Conservation (phyloP, 2,888 invertebrate species). For the Notocelia uddmanniana region DNA sequence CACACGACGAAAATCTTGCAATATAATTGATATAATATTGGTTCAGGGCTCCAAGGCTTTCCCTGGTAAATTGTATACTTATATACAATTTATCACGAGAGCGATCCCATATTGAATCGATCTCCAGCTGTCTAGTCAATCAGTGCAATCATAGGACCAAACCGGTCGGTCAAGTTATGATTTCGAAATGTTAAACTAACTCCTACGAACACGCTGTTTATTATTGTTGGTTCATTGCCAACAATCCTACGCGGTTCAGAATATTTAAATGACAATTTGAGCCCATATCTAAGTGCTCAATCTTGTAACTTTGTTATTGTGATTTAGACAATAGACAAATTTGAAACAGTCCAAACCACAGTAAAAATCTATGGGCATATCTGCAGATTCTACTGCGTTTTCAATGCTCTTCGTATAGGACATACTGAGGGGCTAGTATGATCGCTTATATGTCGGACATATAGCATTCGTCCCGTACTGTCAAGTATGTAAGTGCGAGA, state of each 20-base stretch:
- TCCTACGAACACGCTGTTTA: conserved; percentile 21
- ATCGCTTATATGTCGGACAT: too few relatives aligned
- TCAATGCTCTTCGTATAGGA: too few relatives aligned
- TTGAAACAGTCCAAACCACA: too few relatives aligned
- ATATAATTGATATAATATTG: neutral
- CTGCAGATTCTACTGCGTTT: too few relatives aligned
- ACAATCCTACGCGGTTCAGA: conserved; percentile 21
- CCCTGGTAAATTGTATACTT: neutral
- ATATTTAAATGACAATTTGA: conserved; percentile 10
- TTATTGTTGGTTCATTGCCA: conserved; percentile 23
- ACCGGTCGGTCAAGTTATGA: conserved; percentile 28
- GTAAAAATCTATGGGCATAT: too few relatives aligned
- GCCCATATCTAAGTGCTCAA: conserved; percentile 6
- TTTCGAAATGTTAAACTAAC: conserved; percentile 29
- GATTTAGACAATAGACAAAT: conserved; percentile 2
- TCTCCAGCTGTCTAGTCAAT: conserved; percentile 23
- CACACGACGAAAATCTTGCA: too few relatives aligned
- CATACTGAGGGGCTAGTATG: too few relatives aligned
- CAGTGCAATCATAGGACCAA: conserved; percentile 29
- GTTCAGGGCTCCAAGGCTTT: conserved; percentile 7
- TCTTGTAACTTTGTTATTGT: neutral
- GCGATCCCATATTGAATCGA: conserved; percentile 20
- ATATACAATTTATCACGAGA: conserved; percentile 22
- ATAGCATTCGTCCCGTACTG: too few relatives aligned
- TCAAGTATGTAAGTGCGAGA: too few relatives aligned